Conservation (phyloP, 2,888 invertebrate genomes). For the Cabera pusaria region DNA sequence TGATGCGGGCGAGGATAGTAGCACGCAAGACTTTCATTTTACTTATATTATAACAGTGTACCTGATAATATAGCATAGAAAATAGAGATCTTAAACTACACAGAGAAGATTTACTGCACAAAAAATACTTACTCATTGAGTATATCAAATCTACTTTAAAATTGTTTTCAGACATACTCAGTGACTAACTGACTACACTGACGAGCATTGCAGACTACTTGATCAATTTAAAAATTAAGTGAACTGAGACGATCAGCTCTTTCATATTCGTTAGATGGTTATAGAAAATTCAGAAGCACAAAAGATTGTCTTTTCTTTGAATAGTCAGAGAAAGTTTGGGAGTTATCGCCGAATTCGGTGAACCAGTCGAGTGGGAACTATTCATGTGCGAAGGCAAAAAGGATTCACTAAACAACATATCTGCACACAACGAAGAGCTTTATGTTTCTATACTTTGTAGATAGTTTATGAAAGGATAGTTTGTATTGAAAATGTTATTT, state of each 20-base stretch:
- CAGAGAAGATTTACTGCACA: no score
- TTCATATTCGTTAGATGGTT: conserved; percentile 16
- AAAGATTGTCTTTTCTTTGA: conserved; percentile 46
- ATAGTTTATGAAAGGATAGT: conserved; percentile 12
- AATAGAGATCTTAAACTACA: no score
- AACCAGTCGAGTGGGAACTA: conserved; percentile 48
- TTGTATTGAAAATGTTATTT: no score
- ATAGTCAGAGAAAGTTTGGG: conserved; percentile 45
- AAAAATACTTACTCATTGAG: no score
- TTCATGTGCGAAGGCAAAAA: conserved; percentile 52
- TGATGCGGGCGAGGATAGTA: no score
- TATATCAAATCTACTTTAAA: no score
- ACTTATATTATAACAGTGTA: no score
- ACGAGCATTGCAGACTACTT: no score
- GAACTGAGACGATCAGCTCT: conserved; percentile 9
- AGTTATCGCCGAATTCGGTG: conserved; percentile 47
- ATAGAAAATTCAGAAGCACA: conserved; percentile 32
- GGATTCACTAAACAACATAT: conserved; percentile 52
- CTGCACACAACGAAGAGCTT: conserved; percentile 32
- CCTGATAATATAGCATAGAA: no score
- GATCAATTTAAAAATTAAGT: conserved; percentile 12
- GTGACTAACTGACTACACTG: no score
- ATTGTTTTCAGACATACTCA: no score
- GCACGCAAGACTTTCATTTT: no score
- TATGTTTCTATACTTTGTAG: conserved; percentile 19